Evolutionary conservation across 2,797 vertebrate genomes (phyloP).

Genomic region (Spinibarbus caldwelli): DNA sequence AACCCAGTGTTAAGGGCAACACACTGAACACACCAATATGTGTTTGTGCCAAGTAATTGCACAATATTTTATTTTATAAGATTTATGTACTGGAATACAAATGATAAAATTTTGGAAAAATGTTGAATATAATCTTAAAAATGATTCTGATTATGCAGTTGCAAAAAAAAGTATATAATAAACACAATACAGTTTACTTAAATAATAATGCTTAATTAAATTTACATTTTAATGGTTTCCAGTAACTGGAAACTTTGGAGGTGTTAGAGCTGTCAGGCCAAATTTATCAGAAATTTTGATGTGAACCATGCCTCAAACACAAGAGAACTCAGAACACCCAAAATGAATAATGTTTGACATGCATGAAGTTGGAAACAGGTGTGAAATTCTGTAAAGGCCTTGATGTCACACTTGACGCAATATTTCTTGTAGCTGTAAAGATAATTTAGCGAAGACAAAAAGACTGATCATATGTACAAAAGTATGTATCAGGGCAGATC

Average conservation of each 20-base stretch:
- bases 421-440: neutral
- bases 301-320: neutral
- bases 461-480: neutral
- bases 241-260: neutral
- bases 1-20: neutral
- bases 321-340: neutral
- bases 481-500: neutral
- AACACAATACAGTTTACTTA: too few species aligned
- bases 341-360: neutral
- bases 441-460: neutral
- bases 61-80: neutral
- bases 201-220: neutral
- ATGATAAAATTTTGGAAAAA: neutral
- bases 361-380: neutral
- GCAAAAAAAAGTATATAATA: neutral
- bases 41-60: neutral
- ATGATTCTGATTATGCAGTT: neutral
- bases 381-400: neutral
- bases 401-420: neutral
- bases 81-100: neutral
- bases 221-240: neutral
- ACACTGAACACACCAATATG: neutral
- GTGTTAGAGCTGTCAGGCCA: neutral
- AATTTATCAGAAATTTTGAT: neutral
- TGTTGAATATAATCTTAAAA: neutral